phyloP scores from a whole-genome alignment of 2,888 invertebrate species.

The Melikaiella ostensackeni region DNA sequence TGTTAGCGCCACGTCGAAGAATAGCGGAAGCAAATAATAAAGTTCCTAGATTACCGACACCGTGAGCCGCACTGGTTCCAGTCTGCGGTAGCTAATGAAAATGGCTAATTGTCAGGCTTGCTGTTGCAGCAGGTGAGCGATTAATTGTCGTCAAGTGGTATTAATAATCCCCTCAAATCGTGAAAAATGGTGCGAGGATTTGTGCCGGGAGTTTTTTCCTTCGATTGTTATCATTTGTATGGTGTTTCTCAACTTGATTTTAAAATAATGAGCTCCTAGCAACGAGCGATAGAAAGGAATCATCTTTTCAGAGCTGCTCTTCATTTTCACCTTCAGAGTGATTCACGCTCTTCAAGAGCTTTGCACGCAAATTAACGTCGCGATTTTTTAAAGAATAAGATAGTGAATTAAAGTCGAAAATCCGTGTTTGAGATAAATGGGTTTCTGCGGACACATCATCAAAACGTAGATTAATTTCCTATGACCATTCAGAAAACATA shows the following conservation, averaged over 20 bases:
- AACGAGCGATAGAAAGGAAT: conserved; percentile 34
- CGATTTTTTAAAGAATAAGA: background rate
- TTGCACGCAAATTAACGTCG: background rate
- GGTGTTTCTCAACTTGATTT: background rate
- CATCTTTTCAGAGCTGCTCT: conserved; percentile 12
- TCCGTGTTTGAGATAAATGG: background rate
- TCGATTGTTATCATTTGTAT: background rate
- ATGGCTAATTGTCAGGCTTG: conserved; percentile 74
- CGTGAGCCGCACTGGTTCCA: background rate
- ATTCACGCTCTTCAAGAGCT: background rate
- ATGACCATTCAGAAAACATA: conserved; percentile 70
- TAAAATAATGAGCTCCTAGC: conserved; percentile 16
- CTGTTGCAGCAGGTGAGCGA: conserved; percentile 73
- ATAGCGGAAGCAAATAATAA: background rate
- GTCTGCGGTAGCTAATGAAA: conserved; percentile 64
- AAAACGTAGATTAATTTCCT: conserved; percentile 66
- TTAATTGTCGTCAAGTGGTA: conserved; percentile 38
- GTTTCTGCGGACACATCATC: conserved; percentile 62
- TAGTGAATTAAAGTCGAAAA: background rate
- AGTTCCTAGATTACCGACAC: background rate
- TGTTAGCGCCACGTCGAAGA: background rate
- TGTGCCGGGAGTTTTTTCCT: background rate
- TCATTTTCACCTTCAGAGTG: conserved; percentile 5
- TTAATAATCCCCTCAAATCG: conserved; percentile 47
- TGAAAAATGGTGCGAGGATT: conserved; percentile 17